These are phyloP conservation scores for Prinia subflava DNA, from an alignment of 2,113 vertebrate species.

Conservation along the genomic window DNA sequence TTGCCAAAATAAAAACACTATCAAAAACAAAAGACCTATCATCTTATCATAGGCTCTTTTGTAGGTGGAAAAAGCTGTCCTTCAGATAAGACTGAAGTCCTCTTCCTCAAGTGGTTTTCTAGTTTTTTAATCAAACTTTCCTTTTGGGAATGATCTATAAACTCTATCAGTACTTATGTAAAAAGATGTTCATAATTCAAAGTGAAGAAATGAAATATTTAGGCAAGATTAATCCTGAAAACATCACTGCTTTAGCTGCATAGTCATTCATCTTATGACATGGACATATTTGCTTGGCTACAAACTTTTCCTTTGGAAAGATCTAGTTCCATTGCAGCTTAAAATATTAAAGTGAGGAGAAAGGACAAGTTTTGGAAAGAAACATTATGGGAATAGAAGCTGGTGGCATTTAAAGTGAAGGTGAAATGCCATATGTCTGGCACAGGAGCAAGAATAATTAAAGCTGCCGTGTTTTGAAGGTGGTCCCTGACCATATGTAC, in stretches of 20 bases:
- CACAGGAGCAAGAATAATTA: background rate
- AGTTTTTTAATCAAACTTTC: slow-evolving; percentile 8
- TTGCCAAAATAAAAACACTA: background rate
- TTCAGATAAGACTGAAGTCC: background rate
- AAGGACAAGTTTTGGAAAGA: background rate
- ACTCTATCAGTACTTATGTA: slow-evolving; percentile 7
- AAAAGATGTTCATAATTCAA: slow-evolving; percentile 45
- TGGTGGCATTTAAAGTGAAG: background rate
- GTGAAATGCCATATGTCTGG: background rate
- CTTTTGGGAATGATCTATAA: slow-evolving; percentile 29
- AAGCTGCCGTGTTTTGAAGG: background rate
- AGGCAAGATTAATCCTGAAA: slow-evolving; percentile 29
- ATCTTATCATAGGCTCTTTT: background rate
- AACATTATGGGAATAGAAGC: background rate
- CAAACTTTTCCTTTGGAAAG: background rate
- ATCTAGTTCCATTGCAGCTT: background rate
- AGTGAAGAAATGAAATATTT: slow-evolving; percentile 45
- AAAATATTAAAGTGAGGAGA: background rate
- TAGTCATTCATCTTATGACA: slow-evolving; percentile 7
- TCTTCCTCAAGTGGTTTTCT: background rate
- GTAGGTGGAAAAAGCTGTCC: background rate
- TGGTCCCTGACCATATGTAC: background rate
- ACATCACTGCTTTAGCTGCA: background rate
- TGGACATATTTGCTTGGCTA: background rate
- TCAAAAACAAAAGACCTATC: background rate